Conservation (phyloP, 1,140 invertebrate species). For the Achroia grisella region DNA sequence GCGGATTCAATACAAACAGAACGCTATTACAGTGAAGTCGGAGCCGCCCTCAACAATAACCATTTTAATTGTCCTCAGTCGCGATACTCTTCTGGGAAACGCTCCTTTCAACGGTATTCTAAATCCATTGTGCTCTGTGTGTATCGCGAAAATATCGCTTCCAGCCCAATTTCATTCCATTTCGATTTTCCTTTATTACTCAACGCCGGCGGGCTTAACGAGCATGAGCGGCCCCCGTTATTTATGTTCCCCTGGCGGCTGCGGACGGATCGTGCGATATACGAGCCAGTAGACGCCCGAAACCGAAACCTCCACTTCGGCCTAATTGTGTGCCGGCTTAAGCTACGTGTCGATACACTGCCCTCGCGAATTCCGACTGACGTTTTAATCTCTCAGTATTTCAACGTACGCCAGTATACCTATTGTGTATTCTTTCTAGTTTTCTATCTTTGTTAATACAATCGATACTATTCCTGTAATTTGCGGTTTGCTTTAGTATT, state of each 20-base stretch:
- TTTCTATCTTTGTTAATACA: too few species aligned
- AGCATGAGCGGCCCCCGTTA: conserved; percentile 58
- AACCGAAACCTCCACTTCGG: conserved; percentile 52
- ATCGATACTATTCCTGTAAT: too few species aligned
- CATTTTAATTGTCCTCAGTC: conserved; percentile 60
- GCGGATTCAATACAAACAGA: conserved; percentile 49
- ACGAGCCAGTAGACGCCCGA: conserved; percentile 51
- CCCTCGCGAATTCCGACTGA: conserved; percentile 23
- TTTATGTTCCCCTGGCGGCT: conserved; percentile 69
- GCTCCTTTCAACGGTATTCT: conserved; percentile 53
- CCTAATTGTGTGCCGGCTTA: conserved; percentile 63
- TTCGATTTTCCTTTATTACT: conserved; percentile 73
- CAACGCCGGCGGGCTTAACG: conserved; percentile 66
- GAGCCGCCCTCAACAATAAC: conserved; percentile 50
- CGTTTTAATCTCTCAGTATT: conserved; percentile 34
- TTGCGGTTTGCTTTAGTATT: neutral
- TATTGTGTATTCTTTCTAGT: too few species aligned
- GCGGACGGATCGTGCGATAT: conserved; percentile 64
- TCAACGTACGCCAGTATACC: conserved; percentile 2
- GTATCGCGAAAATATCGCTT: conserved; percentile 68
- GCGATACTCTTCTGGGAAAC: conserved; percentile 43
- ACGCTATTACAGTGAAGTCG: conserved; percentile 35
- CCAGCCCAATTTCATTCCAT: conserved; percentile 70
- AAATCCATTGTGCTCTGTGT: conserved; percentile 61
- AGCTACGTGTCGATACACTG: conserved; percentile 49